Evolutionary conservation across 1,140 invertebrate genomes (phyloP).

Genomic region (Papilio machaon): DNA sequence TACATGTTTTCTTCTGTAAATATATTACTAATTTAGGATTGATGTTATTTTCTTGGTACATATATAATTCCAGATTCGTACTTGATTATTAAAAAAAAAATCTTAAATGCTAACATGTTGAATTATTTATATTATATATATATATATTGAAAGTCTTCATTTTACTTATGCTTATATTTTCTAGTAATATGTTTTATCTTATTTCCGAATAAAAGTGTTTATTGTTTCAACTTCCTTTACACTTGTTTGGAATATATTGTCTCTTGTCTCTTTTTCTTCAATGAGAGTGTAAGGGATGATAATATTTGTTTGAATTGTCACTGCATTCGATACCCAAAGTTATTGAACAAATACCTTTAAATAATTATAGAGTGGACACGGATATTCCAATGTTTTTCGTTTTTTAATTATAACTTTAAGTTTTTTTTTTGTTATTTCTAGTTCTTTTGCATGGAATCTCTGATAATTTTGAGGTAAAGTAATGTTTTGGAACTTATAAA

Average conservation of each 20-base stretch:
- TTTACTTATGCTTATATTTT: not conserved
- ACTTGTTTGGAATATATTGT: too few species aligned
- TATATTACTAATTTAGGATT: too few species aligned
- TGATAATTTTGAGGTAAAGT: not conserved
- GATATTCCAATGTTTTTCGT: slow-evolving; percentile 19
- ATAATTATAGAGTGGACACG: not conserved
- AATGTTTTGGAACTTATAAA: not conserved
- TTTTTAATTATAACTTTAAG: slow-evolving; percentile 17
- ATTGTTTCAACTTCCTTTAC: too few species aligned
- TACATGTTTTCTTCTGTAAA: too few species aligned
- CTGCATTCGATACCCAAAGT: not conserved
- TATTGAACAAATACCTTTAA: not conserved
- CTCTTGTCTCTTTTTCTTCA: too few species aligned
- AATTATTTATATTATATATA: too few species aligned
- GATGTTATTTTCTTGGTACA: not conserved
- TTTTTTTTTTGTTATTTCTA: slow-evolving; percentile 19
- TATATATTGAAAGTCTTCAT: not conserved
- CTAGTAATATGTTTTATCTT: not conserved
- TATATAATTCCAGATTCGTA: not conserved
- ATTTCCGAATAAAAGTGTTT: not conserved
- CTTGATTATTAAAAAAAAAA: not conserved
- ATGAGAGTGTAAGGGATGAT: too few species aligned
- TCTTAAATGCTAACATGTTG: not conserved
- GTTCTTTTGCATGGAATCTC: slow-evolving; percentile 13
- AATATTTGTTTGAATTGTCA: too few species aligned